phyloP scores from a whole-genome alignment of 2,888 invertebrate species.

The Salpingus planirostris region DNA sequence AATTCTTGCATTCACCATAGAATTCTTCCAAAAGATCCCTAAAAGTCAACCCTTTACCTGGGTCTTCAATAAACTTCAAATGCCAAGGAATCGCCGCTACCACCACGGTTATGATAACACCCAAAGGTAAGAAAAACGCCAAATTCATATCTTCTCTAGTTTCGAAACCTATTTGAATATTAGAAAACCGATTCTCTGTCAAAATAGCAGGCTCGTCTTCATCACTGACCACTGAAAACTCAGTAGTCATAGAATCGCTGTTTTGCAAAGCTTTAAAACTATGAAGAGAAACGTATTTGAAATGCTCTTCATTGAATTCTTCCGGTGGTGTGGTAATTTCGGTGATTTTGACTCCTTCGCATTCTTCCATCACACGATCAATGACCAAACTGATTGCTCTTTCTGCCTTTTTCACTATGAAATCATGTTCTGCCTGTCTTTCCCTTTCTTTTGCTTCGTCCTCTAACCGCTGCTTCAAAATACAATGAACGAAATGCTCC shows the following conservation, averaged over 20 bases:
- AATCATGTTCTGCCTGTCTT: slow-evolving; percentile 18
- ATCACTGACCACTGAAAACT: no score
- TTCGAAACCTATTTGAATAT: slow-evolving; percentile 18
- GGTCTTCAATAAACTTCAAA: slow-evolving; percentile 22
- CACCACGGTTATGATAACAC: slow-evolving; percentile 28
- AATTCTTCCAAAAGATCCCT: slow-evolving; percentile 28
- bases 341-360: slow-evolving; percentile 26
- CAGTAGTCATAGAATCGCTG: no score
- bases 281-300: no score
- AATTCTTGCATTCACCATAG: slow-evolving; percentile 24
- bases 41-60: slow-evolving; percentile 28
- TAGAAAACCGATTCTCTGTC: slow-evolving; percentile 15
- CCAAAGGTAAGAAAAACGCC: slow-evolving; percentile 28
- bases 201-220: neutral
- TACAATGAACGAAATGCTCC: slow-evolving; percentile 37
- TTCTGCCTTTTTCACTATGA: slow-evolving; percentile 17
- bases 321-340: slow-evolving; percentile 4
- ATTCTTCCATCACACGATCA: slow-evolving; percentile 25
- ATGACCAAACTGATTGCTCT: slow-evolving; percentile 23
- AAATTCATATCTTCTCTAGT: slow-evolving; percentile 12
- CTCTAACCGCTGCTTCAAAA: slow-evolving; percentile 12
- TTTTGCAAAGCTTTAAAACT: no score
- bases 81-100: slow-evolving; percentile 32
- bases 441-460: slow-evolving; percentile 20
- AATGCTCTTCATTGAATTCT: slow-evolving; percentile 1